A percentile compares a stretch with the other conserved stretches of the same genome.
Evolutionary conservation across 2,888 invertebrate species (phyloP).

Genomic region (Folsomia candida): DNA sequence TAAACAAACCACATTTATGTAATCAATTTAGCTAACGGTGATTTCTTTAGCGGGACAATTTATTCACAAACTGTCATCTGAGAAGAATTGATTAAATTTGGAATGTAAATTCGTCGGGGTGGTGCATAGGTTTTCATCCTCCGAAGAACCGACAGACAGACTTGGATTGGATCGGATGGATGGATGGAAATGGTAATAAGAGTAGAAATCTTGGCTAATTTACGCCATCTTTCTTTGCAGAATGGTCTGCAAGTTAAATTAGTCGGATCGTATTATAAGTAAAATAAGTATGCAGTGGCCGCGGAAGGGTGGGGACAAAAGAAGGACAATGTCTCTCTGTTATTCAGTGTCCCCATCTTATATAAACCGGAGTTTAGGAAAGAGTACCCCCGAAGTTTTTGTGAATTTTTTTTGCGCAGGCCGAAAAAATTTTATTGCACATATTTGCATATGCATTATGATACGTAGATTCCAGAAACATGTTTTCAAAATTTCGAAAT

Average conservation of each 20-base stretch:
- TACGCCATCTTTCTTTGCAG: no score
- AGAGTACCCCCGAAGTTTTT: no score
- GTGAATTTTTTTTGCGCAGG: no score
- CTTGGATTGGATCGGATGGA: background rate
- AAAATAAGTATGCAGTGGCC: background rate
- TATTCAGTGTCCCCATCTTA: background rate
- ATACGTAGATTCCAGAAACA: no score
- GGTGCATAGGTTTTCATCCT: no score
- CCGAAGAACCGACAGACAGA: no score
- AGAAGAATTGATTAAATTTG: slow-evolving; percentile 12
- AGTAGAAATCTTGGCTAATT: slow-evolving; percentile 4
- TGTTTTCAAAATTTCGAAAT: no score
- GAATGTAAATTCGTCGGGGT: slow-evolving; percentile 13
- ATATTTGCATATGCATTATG: no score
- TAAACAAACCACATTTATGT: background rate
- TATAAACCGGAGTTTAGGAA: no score
- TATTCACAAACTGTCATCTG: background rate
- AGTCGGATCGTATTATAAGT: background rate
- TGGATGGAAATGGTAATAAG: background rate
- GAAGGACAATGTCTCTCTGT: no score
- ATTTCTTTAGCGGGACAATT: background rate
- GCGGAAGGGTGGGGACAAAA: no score
- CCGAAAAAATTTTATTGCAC: no score
- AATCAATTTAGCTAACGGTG: background rate
- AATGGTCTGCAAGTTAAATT: background rate